A percentile compares a stretch with the other conserved stretches of the same genome.
These are phyloP conservation scores for Tamandua tetradactyla DNA, from an alignment of 2,797 vertebrate genomes.

Conservation along the genomic window DNA sequence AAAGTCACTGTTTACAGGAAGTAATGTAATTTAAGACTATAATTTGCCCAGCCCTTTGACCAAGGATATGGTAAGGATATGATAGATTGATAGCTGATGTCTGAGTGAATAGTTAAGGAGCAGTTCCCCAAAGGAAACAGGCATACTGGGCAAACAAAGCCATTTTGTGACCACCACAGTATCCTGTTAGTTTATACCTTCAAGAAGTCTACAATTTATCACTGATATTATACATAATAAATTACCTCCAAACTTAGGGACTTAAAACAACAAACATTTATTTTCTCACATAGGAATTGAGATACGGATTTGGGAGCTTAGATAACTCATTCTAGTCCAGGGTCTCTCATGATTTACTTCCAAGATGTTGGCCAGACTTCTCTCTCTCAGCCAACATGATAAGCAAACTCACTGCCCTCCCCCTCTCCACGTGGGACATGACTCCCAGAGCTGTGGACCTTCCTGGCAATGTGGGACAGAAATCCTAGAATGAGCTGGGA, in stretches of 20 bases:
- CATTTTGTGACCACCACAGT: background rate
- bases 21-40: slow-evolving; percentile 4
- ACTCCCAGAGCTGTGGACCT: too few species aligned
- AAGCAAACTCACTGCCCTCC: too few species aligned
- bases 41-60: slow-evolving; percentile 11
- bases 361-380: background rate
- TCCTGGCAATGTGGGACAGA: too few species aligned
- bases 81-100: background rate
- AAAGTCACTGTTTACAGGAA: background rate
- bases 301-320: slow-evolving; percentile 18
- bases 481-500: too few species aligned
- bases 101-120: background rate
- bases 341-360: background rate
- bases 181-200: background rate
- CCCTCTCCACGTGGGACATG: too few species aligned
- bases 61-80: background rate
- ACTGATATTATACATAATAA: background rate
- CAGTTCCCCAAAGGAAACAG: slow-evolving; percentile 1
- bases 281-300: background rate
- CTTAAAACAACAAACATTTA: background rate
- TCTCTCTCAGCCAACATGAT: too few species aligned
- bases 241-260: background rate
- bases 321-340: background rate
- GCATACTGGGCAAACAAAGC: background rate
- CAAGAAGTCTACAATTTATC: background rate